Conservation (phyloP, 2,113 vertebrate genomes). For the Melanocharis versteri region DNA sequence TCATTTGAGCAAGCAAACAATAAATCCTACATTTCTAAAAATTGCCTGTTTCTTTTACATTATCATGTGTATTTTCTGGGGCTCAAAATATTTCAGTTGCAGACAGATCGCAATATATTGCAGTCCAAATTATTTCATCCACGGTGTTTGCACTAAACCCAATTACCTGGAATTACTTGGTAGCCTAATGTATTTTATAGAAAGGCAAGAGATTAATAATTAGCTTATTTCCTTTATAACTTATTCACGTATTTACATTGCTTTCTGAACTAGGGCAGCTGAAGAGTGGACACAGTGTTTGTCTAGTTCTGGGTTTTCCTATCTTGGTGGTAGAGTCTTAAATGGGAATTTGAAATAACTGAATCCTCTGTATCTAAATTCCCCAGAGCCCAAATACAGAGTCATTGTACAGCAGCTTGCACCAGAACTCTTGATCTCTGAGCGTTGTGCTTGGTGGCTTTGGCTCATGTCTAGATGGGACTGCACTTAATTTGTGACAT, state of each 20-base stretch:
- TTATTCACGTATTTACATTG: background rate
- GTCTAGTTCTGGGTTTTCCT: background rate
- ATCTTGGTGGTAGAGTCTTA: background rate
- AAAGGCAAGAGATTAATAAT: background rate
- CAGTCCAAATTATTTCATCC: background rate
- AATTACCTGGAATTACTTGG: background rate
- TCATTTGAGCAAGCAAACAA: background rate
- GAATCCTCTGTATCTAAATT: background rate
- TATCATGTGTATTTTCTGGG: background rate
- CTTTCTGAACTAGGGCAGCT: background rate
- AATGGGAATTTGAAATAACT: background rate
- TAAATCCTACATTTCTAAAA: background rate
- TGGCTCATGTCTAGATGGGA: background rate
- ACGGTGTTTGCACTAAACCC: background rate
- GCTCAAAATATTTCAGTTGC: background rate
- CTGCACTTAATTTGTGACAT: background rate
- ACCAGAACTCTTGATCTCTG: background rate
- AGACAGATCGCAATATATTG: background rate
- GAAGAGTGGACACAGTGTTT: background rate
- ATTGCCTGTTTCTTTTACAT: background rate
- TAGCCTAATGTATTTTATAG: background rate
- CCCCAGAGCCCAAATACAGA: background rate
- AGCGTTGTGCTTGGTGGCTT: background rate
- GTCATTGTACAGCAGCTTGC: background rate
- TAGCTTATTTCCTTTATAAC: background rate